phyloP scores from a whole-genome alignment of 2,797 vertebrate species.

The Nannoperca australis region DNA sequence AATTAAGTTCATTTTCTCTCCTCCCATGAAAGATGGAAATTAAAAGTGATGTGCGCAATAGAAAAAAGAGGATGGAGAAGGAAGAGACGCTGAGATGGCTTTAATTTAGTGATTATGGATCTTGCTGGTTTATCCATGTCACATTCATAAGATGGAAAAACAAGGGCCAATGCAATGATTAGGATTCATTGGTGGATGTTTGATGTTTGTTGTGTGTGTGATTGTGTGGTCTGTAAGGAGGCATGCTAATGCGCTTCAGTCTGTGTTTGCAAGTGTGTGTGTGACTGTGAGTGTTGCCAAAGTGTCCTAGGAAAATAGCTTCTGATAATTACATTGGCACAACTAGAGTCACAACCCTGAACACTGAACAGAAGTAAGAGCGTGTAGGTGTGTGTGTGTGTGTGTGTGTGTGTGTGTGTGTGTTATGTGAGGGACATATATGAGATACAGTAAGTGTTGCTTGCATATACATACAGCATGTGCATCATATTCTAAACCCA shows the following conservation, averaged over 20 bases:
- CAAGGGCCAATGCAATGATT: conserved; percentile 64
- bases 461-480: conserved; percentile 30
- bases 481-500: conserved; percentile 39
- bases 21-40: conserved; percentile 31
- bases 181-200: conserved; percentile 57
- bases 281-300: conserved; percentile 42
- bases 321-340: conserved; percentile 77
- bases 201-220: conserved; percentile 31
- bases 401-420: conserved; percentile 13
- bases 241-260: conserved; percentile 5
- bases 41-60: conserved; percentile 4
- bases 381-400: conserved; percentile 10
- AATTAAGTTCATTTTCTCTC: conserved; percentile 33
- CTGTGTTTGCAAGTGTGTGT: conserved; percentile 24
- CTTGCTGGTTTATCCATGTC: conserved; percentile 35
- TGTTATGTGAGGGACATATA: not conserved
- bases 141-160: conserved; percentile 49
- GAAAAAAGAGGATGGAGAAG: conserved; percentile 3
- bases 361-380: conserved; percentile 20
- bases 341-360: conserved; percentile 67
- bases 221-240: conserved; percentile 14
- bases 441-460: conserved; percentile 13
- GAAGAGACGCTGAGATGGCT: conserved; percentile 23
- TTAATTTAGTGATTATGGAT: conserved; percentile 71
- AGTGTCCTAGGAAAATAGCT: conserved; percentile 64